These are phyloP conservation scores for Notodonta dromedarius DNA, from an alignment of 2,888 invertebrate species.

Conservation along the genomic window DNA sequence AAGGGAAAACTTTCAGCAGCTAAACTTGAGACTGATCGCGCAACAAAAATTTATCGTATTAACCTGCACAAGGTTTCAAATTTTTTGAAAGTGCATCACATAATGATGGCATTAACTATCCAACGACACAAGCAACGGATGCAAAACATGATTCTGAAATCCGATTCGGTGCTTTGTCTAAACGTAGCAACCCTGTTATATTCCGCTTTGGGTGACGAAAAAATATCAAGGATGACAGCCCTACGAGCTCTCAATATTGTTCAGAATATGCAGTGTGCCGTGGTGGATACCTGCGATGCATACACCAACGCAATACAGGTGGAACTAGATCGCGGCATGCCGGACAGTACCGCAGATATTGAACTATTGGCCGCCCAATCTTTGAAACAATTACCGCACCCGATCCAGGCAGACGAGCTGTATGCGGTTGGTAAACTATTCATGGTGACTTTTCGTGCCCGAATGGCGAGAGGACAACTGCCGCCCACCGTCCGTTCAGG, in stretches of 20 bases:
- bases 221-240: constrained; percentile 55
- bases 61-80: constrained; percentile 59
- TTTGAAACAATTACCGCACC: constrained; percentile 54
- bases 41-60: constrained; percentile 60
- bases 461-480: constrained; percentile 63
- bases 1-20: constrained; percentile 53
- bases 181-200: constrained; percentile 68
- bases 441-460: constrained; percentile 69
- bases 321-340: constrained; percentile 67
- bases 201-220: constrained; percentile 62
- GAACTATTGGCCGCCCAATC: constrained; percentile 61
- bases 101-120: constrained; percentile 45
- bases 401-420: constrained; percentile 72
- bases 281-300: constrained; percentile 72
- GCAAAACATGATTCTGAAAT: constrained; percentile 48
- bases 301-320: constrained; percentile 76
- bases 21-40: constrained; percentile 61
- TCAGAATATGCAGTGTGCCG: constrained; percentile 63
- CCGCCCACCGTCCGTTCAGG: constrained; percentile 65
- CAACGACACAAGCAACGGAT: constrained; percentile 54
- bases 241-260: constrained; percentile 61
- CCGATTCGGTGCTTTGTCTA: constrained; percentile 69
- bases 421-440: constrained; percentile 74
- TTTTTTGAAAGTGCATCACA: constrained; percentile 50
- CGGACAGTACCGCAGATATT: constrained; percentile 63